phyloP scores from a whole-genome alignment of 2,888 invertebrate genomes.

The Aspidapion aeneum region DNA sequence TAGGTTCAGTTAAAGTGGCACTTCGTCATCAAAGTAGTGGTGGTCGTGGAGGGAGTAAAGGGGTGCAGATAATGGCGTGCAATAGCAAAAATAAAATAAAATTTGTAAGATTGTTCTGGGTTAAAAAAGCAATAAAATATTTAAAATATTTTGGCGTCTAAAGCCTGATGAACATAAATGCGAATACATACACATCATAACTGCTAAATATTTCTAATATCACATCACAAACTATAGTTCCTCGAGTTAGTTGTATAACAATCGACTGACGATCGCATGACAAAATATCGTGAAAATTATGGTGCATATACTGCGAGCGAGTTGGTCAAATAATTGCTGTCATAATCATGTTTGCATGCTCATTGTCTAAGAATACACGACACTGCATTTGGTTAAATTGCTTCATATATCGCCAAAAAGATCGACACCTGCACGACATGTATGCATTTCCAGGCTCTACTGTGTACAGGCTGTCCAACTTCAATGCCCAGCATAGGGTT shows the following conservation, averaged over 20 bases:
- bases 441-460: neutral
- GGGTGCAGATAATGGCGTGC: no score
- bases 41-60: no score
- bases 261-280: conserved; percentile 8
- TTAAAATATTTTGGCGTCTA: no score
- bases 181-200: no score
- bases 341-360: neutral
- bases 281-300: conserved; percentile 9
- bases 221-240: neutral
- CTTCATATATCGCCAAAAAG: neutral
- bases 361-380: neutral
- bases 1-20: no score
- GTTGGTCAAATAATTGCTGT: neutral
- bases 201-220: neutral
- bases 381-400: neutral
- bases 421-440: neutral
- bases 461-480: no score
- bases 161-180: no score
- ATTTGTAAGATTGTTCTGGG: no score
- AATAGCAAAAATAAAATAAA: no score
- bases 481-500: no score
- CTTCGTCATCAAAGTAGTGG: no score
- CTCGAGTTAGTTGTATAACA: neutral
- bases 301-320: neutral
- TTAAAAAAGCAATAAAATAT: no score